Conservation (phyloP, 2,113 vertebrate genomes). For the Tragelaphus imberbis region DNA sequence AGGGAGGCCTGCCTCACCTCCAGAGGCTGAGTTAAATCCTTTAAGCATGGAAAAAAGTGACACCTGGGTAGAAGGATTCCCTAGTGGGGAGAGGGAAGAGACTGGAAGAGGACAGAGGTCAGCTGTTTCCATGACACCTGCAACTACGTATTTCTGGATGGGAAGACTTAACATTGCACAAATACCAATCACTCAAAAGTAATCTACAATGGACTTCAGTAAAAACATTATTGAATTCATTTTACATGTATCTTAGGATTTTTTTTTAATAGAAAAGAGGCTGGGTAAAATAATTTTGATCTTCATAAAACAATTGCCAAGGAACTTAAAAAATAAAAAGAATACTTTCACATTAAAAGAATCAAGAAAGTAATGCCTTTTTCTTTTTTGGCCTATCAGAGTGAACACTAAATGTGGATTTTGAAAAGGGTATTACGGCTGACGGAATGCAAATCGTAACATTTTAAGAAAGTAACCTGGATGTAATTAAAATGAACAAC, state of each 20-base stretch:
- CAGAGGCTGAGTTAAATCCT: background rate
- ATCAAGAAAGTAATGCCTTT: background rate
- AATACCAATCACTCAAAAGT: background rate
- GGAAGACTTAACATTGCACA: background rate
- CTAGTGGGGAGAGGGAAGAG: too few relatives aligned
- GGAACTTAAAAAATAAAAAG: background rate
- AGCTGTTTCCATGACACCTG: background rate
- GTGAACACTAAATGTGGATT: background rate
- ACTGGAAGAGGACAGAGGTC: background rate
- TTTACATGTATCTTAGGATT: too few relatives aligned
- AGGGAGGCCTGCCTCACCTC: background rate
- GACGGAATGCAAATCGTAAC: background rate
- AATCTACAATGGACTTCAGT: background rate
- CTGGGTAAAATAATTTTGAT: background rate
- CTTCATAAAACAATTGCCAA: background rate
- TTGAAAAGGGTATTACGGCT: background rate
- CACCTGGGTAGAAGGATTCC: rapidly evolving
- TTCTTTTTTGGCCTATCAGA: background rate
- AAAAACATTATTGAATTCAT: background rate
- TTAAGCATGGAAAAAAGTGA: background rate
- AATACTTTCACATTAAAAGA: background rate
- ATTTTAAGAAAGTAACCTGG: background rate
- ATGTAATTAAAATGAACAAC: background rate
- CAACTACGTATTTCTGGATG: background rate
- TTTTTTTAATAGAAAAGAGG: background rate